Conservation (phyloP, 1,140 invertebrate species). For the Maconellicoccus hirsutus region DNA sequence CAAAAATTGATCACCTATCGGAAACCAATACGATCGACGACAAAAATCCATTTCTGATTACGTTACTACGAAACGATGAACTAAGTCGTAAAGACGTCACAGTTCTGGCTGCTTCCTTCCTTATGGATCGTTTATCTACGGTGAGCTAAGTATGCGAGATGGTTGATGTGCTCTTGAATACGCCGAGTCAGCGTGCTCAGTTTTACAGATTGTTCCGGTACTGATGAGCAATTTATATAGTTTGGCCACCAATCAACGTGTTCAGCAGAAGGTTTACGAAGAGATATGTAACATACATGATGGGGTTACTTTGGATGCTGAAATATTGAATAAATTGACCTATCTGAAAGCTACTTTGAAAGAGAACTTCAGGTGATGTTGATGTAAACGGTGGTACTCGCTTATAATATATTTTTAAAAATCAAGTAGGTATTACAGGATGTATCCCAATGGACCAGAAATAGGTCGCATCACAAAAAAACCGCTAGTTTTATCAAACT, state of each 20-base stretch:
- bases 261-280: conserved; percentile 36
- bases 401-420: neutral
- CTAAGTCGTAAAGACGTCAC: conserved; percentile 38
- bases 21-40: conserved; percentile 33
- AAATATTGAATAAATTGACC: conserved; percentile 34
- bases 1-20: conserved; percentile 29
- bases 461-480: conserved; percentile 39
- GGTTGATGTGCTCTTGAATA: neutral
- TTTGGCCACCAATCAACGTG: conserved; percentile 40
- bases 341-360: conserved; percentile 47
- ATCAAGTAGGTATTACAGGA: conserved; percentile 18
- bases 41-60: conserved; percentile 38
- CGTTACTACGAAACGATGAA: conserved; percentile 38
- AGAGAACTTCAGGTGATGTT: conserved; percentile 41
- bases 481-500: conserved; percentile 38
- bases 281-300: conserved; percentile 40
- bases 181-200: conserved; percentile 14
- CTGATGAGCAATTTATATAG: conserved; percentile 38
- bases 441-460: conserved; percentile 43
- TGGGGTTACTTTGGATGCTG: conserved; percentile 28
- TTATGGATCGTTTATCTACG: conserved; percentile 43
- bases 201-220: conserved; percentile 37
- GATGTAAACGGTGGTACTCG: neutral
- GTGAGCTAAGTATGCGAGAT: conserved; percentile 34
- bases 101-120: conserved; percentile 40